Percentiles rank a stretch among this genome's conserved stretches.
Conservation (phyloP, 2,888 invertebrate genomes). For the Philhelius pedissequus region DNA sequence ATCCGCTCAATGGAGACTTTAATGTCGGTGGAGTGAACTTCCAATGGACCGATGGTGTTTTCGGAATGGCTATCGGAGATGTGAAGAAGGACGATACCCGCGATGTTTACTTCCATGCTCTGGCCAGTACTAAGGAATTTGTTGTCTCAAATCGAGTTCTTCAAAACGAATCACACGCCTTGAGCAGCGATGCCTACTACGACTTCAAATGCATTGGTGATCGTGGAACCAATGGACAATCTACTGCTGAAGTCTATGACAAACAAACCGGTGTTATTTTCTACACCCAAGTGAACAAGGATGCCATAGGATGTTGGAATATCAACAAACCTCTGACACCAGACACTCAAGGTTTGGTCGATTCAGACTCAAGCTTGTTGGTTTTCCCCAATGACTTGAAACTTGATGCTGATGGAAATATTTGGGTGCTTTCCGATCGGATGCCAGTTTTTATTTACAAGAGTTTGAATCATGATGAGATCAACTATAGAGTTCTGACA, state of each 20-base stretch:
- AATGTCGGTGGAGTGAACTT: conserved; percentile 88
- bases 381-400: conserved; percentile 90
- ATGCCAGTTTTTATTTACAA: conserved; percentile 86
- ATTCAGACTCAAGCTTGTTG: conserved; percentile 84
- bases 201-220: conserved; percentile 86
- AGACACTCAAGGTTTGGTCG: conserved; percentile 84
- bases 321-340: conserved; percentile 82
- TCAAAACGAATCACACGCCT: conserved; percentile 86
- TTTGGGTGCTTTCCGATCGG: conserved; percentile 89
- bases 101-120: conserved; percentile 89
- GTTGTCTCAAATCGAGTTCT: conserved; percentile 87
- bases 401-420: conserved; percentile 82
- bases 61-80: conserved; percentile 85
- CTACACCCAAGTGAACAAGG: conserved; percentile 87
- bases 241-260: conserved; percentile 87
- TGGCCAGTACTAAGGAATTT: conserved; percentile 90
- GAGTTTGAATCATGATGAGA: conserved; percentile 83
- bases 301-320: conserved; percentile 91
- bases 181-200: conserved; percentile 84
- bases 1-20: conserved; percentile 87
- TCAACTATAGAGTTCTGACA: conserved; percentile 82
- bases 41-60: conserved; percentile 92
- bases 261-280: conserved; percentile 85
- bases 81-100: conserved; percentile 82
- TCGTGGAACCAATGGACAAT: conserved; percentile 85